Conservation (phyloP, 2,888 invertebrate genomes). For the Diogma glabrata region DNA sequence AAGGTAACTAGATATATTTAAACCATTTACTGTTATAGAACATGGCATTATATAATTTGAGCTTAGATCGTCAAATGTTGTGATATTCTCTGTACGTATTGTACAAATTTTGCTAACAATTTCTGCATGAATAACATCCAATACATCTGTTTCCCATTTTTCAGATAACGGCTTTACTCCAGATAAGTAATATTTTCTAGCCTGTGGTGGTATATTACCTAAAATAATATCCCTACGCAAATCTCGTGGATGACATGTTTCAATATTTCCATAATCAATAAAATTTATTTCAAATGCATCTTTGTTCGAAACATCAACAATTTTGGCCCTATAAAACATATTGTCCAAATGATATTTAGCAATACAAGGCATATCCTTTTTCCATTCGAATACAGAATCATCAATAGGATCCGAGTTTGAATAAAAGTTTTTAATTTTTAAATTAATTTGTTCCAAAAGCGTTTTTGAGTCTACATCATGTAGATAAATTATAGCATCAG, state of each 20-base stretch:
- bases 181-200: constrained; percentile 46
- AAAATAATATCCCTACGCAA: constrained; percentile 51
- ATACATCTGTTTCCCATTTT: constrained; percentile 36
- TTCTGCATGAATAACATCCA: constrained; percentile 43
- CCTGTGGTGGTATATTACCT: constrained; percentile 53
- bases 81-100: constrained; percentile 37
- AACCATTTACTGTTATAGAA: constrained; percentile 34
- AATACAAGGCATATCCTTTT: constrained; percentile 52
- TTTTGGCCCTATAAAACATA: constrained; percentile 58
- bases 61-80: constrained; percentile 21
- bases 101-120: constrained; percentile 46
- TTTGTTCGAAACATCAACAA: constrained; percentile 38
- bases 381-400: constrained; percentile 40
- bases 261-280: constrained; percentile 75
- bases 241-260: constrained; percentile 44
- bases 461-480: constrained; percentile 25
- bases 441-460: constrained; percentile 40
- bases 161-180: constrained; percentile 39
- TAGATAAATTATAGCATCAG: constrained; percentile 39
- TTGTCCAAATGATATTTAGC: constrained; percentile 53
- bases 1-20: constrained; percentile 28
- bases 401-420: constrained; percentile 33
- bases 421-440: constrained; percentile 37
- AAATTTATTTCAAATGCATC: constrained; percentile 47
- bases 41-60: constrained; percentile 31